These are phyloP conservation scores for Polia nebulosa DNA, from an alignment of 2,888 invertebrate species.

Conservation along the genomic window DNA sequence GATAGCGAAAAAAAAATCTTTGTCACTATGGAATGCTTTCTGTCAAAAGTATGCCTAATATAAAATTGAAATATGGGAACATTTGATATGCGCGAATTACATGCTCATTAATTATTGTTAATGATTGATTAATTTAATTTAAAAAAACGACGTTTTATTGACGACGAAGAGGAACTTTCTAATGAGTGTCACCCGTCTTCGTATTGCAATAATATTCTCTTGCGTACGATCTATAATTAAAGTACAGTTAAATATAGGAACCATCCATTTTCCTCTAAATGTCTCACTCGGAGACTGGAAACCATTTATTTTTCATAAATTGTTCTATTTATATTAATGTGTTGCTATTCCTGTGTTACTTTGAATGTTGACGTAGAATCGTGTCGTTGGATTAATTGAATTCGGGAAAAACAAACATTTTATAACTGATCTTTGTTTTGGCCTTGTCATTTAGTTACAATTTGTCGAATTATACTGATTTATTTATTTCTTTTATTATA, in stretches of 20 bases:
- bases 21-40: neutral
- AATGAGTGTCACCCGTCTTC: slow-evolving; percentile 52
- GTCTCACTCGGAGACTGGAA: slow-evolving; percentile 53
- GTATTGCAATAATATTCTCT: slow-evolving; percentile 56
- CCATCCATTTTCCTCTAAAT: slow-evolving; percentile 59
- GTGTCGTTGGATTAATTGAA: slow-evolving; percentile 17
- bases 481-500: no score
- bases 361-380: slow-evolving; percentile 21
- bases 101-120: neutral
- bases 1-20: neutral
- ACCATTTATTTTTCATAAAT: slow-evolving; percentile 49
- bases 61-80: neutral
- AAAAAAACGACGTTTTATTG: neutral
- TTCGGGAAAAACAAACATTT: neutral
- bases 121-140: neutral
- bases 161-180: slow-evolving; percentile 24
- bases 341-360: slow-evolving; percentile 38
- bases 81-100: neutral
- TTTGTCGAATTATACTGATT: no score
- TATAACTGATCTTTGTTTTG: neutral
- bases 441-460: no score
- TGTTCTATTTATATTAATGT: slow-evolving; percentile 53
- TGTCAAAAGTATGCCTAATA: neutral
- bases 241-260: slow-evolving; percentile 54
- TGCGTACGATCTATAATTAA: slow-evolving; percentile 63